Conservation (phyloP, 2,797 vertebrate genomes). For the Anomalospiza imberbis region DNA sequence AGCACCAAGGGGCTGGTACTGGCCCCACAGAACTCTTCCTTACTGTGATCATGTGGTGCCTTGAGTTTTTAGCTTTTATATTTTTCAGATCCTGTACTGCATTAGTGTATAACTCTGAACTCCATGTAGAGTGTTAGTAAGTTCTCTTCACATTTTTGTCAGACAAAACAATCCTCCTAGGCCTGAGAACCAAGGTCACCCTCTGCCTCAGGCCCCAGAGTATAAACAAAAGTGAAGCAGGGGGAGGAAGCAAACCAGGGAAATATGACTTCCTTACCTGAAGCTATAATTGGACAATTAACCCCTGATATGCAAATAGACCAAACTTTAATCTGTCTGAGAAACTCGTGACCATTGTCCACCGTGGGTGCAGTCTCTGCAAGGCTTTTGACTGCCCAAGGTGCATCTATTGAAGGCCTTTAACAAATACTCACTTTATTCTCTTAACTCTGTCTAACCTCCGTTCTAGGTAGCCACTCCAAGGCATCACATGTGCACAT, state of each 20-base stretch:
- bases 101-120: not conserved
- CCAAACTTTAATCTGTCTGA: not conserved
- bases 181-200: not conserved
- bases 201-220: not conserved
- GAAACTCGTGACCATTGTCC: not conserved
- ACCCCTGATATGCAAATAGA: not conserved
- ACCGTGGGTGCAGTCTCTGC: not conserved
- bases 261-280: not conserved
- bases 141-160: not conserved
- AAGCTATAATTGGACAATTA: not conserved
- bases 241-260: not conserved
- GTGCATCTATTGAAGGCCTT: not conserved
- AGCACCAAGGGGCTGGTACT: not conserved
- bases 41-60: too few relatives aligned
- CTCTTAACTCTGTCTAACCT: not conserved
- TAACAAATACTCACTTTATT: not conserved
- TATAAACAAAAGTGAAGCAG: not conserved
- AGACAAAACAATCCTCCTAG: not conserved
- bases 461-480: not conserved
- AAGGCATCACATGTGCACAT: accelerated
- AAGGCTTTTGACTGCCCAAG: not conserved
- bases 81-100: not conserved
- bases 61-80: not conserved
- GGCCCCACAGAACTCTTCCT: not conserved
- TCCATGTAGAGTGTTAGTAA: not conserved